Evolutionary conservation across 2,113 vertebrate genomes (phyloP), one percentile per base, ranked within the genome.

Genomic region (Callionymus lyra): DNA sequence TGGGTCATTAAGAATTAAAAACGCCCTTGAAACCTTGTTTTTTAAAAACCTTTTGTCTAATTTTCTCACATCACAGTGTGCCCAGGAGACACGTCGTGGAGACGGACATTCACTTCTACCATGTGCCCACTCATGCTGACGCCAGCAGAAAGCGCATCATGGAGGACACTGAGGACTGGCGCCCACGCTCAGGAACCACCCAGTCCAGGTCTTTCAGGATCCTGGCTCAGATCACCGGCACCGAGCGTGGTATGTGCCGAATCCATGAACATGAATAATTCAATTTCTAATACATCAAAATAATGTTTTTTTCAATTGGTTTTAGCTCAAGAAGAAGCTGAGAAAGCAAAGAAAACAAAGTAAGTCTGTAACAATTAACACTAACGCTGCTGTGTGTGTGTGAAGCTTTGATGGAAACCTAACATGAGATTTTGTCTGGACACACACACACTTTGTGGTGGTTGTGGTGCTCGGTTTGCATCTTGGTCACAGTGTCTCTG

Each of bases 121-220:
- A 97, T 47, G 84, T 91, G 10, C 89, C 92, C 6, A 83, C 86
- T 61, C 91, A 91, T 18, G 91, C 87, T 1, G 90, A 95, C 31
- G 89, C 92, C 56, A 97, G 94, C 82, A 94, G 93, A 82, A 93
- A 94, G 63, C 86, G 95, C 6, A 81, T 98, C 74, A 94, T 84
- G 6, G 90, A 97, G 51, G 93, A 98, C 58, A 98, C 95, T 0
- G 95, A 99, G 61, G 95, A 99, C 64, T 99, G 95, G 95, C 90
- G 85, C 4, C 94, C 94, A 0, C 82, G 92, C 10, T 88, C 87
- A 0, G 93, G 94, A 37, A 97, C 93, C 2, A 94, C 91, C 37
- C 95, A 99, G 76, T 98, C 94, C 36, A 91, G 91, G 37, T 99
- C 95, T 9, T 99, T 99, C 79, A 87, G 86, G 18, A 98, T 97